Base-by-base conservation (phyloP, 2,113 vertebrate genomes). In the Myiozetetes cayanensis region DNA sequence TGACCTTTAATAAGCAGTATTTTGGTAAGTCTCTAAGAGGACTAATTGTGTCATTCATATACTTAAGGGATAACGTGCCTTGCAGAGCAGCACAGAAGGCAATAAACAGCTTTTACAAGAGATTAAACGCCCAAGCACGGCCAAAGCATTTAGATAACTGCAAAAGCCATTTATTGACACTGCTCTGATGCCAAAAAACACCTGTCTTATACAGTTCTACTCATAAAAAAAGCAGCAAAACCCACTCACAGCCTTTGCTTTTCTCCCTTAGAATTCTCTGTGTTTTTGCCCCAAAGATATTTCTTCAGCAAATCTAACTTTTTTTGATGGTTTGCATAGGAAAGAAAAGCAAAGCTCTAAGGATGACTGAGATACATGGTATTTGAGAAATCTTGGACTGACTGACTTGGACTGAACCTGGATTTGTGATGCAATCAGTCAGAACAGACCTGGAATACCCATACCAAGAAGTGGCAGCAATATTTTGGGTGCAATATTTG, bases 101-200 rank as follows among this genome's bases (percentile, higher is more conserved):
- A 94, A 97, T 96, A 96, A 97, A 95, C 88, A 86, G 94, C 80
- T 96, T 96, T 93, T 97, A 91, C 83, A 96, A 87, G 93, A 96
- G 94, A 97, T 97, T 96, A 96, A 94, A 96, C 50, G 44, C 87
- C 94, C 84, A 43, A 82, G 81, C 87, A 83, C 70, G 82, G 77
- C 89, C 53, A 27, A 95, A 90, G 88, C 89, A 41, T 93, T 89
- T 79, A 93, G 94, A 95, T 97, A 96, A 94, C 94, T 95, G 93
- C 91, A 87, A 91, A 91, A 96, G 65, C 83, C 88, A 92, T 84
- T 96, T 94, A 90, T 70, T 90, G 92, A 53, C 56, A 17, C 62
- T 23, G 76, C 62, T 76, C 87, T 43, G 62, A 70, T 87, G 76
- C 77, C 70, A 87, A 71, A 85, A 55, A 5, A 0, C 90, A 70